Conservation (phyloP, 2,797 vertebrate genomes). For the Xenopus petersii region DNA sequence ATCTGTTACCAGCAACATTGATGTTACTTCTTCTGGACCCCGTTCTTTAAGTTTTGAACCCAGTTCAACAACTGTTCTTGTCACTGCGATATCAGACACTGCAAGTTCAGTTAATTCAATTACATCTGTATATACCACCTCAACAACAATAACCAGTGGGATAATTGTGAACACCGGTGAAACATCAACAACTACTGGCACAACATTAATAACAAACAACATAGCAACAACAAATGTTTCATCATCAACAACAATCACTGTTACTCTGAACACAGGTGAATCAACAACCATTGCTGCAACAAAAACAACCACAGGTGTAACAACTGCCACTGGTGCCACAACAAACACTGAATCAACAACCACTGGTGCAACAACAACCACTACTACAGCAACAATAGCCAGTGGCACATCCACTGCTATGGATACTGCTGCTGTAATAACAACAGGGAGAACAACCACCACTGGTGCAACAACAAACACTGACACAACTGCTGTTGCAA, state of each 20-base stretch:
- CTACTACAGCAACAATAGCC: too few species aligned
- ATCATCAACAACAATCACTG: background rate
- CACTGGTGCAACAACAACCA: too few species aligned
- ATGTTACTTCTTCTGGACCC: background rate
- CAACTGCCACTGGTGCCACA: background rate
- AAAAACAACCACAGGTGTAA: background rate
- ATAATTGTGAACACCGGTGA: too few species aligned
- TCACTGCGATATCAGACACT: too few species aligned
- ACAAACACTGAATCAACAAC: too few species aligned
- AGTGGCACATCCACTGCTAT: too few species aligned
- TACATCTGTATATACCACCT: too few species aligned
- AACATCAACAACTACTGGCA: background rate
- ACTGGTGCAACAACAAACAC: too few species aligned
- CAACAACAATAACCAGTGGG: too few species aligned
- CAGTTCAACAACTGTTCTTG: background rate
- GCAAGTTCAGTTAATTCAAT: too few species aligned
- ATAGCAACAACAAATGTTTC: background rate
- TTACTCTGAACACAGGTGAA: too few species aligned
- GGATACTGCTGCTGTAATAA: background rate
- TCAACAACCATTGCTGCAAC: background rate
- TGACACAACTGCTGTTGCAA: too few species aligned
- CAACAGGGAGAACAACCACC: background rate
- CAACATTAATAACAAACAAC: background rate
- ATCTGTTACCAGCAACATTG: background rate
- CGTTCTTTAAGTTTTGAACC: background rate